phyloP scores from a whole-genome alignment of 2,113 vertebrate species.

The Apus apus region DNA sequence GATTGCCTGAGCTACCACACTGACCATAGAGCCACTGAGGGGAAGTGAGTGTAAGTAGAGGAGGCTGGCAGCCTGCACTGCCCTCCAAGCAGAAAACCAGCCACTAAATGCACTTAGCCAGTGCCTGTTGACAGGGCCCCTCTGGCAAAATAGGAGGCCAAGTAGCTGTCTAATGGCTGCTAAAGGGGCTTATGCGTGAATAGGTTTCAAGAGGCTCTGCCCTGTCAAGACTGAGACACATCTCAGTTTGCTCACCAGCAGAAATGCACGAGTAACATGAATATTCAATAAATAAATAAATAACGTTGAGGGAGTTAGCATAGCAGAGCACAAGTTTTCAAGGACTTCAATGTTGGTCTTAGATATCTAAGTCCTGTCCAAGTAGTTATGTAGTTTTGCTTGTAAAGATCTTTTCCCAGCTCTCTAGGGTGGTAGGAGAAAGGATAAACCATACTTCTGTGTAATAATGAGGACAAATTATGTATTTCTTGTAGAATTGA shows the following conservation, averaged over 20 bases:
- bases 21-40: background rate
- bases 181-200: accelerated
- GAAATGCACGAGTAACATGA: background rate
- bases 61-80: accelerated
- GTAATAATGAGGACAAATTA: background rate
- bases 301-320: background rate
- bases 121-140: background rate
- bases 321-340: background rate
- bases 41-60: background rate
- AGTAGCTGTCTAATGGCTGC: background rate
- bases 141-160: background rate
- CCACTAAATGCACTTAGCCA: background rate
- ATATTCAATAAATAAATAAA: background rate
- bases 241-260: background rate
- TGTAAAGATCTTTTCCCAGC: background rate
- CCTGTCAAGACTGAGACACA: background rate
- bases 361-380: background rate
- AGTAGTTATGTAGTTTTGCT: background rate
- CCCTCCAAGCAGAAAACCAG: background rate
- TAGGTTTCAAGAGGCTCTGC: background rate
- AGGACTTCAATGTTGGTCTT: background rate
- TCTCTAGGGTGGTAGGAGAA: background rate
- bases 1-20: background rate
- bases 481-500: background rate
- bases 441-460: background rate